A percentile compares a stretch with the other conserved stretches of the same genome.
Conservation (phyloP, 92 coral and sea anemone genomes). For the Scolanthus callimorphus region DNA sequence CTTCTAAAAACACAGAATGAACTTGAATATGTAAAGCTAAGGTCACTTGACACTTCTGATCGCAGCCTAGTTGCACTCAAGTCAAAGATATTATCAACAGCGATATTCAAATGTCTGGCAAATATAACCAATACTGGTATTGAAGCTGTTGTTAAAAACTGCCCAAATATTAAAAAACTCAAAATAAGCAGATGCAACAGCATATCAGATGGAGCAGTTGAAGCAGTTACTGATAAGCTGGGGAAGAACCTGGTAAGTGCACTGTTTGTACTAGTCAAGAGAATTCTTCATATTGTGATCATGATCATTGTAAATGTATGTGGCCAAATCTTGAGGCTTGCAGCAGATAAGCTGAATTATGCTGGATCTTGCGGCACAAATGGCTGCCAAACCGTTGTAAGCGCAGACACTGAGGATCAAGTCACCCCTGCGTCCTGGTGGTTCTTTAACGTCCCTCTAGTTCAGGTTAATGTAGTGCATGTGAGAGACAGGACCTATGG, state of each 20-base stretch:
- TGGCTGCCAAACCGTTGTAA: too few relatives aligned
- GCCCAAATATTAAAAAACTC: constrained; percentile 58
- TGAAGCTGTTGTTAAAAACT: constrained; percentile 55
- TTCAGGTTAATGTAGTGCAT: too few relatives aligned
- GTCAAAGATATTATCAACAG: constrained; percentile 41
- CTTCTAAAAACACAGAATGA: constrained; percentile 55
- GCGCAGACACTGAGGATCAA: too few relatives aligned
- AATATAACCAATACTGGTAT: constrained; percentile 44
- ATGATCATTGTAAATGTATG: too few relatives aligned
- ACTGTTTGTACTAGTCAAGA: too few relatives aligned
- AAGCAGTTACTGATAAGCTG: constrained; percentile 37
- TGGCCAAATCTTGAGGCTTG: too few relatives aligned
- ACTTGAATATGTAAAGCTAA: constrained; percentile 46
- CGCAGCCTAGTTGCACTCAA: constrained; percentile 34
- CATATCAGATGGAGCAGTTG: constrained; percentile 49
- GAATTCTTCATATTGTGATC: too few relatives aligned
- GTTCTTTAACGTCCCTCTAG: too few relatives aligned
- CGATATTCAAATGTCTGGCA: constrained; percentile 49
- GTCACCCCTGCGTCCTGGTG: too few relatives aligned
- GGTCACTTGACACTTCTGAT: constrained; percentile 41
- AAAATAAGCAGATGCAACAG: constrained; percentile 52
- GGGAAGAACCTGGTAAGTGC: constrained; percentile 54
- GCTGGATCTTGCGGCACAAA: too few relatives aligned
- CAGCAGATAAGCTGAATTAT: too few relatives aligned
- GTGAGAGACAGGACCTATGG: too few relatives aligned